Evolutionary conservation across 2,797 vertebrate species (phyloP), one percentile per base, ranked within the genome.

Genomic region (Orestias chungarensis): DNA sequence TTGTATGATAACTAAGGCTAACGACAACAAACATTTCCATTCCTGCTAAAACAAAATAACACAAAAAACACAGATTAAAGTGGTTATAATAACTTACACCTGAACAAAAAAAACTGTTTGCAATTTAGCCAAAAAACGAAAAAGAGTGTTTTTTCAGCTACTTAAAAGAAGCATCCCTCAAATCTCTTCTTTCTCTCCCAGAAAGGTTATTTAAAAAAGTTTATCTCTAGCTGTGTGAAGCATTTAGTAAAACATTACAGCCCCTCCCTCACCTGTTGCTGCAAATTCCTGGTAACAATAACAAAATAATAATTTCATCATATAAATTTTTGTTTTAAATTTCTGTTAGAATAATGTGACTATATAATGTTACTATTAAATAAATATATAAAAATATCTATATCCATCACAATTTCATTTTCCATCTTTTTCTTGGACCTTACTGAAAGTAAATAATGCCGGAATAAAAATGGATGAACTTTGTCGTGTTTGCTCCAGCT

Each of bases 401-500:
- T n/a, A n/a, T n/a, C n/a, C n/a, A n/a, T n/a, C n/a, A n/a, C n/a
- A n/a, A n/a, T n/a, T n/a, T n/a, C n/a, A n/a, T n/a, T n/a, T n/a
- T n/a, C n/a, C n/a, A n/a, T n/a, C n/a, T n/a, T n/a, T n/a, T n/a
- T 0, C 6, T 40, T 42, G 35, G 35, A 14, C 23, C 23, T 15
- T 2, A 52, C 1, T 52, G n/a, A 12, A 52, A 25, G 49, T n/a
- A n/a, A n/a, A n/a, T n/a, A n/a, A n/a, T n/a, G n/a, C n/a, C n/a
- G 49, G 81, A 76, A 87, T 76, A 57, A 64, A 74, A 87, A 62
- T n/a, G 47, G 42, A 52, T 40, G 77, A 69, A 64, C 82, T 86
- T 85, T 89, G 79, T 81, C 70, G 71, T 82, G 66, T 76, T 69
- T 62, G 66, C 71, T 71, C 80, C 87, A 83, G 90, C 84, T 90